Percentiles rank a stretch among this genome's conserved stretches.
Evolutionary conservation across 2,113 vertebrate species (phyloP).

Genomic region (Micronisus gabar): DNA sequence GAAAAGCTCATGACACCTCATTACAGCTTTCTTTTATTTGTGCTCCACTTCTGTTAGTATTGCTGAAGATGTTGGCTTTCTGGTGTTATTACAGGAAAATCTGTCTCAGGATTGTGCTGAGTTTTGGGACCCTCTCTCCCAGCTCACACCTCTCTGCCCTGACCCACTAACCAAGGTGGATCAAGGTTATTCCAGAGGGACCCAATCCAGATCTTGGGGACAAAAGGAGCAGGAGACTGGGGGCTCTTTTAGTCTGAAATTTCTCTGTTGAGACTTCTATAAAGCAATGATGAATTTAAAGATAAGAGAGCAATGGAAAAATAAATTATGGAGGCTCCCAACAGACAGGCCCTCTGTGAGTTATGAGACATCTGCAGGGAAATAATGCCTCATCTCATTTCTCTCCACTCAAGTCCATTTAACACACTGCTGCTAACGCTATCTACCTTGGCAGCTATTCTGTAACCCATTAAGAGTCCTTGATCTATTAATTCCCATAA

Average conservation of each 20-base stretch:
- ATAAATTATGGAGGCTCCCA: constrained; percentile 34
- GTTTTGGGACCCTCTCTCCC: background rate
- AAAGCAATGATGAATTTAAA: constrained; percentile 18
- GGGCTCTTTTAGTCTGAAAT: background rate
- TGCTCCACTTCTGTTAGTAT: background rate
- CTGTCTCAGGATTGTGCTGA: background rate
- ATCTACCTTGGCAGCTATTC: constrained; percentile 56
- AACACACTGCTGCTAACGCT: constrained; percentile 28
- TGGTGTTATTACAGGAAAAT: background rate
- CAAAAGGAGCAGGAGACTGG: background rate
- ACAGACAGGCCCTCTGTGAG: constrained; percentile 27
- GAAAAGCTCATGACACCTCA: background rate
- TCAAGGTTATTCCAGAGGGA: background rate
- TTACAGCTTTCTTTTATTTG: background rate
- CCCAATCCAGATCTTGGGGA: background rate
- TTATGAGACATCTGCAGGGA: constrained; percentile 49
- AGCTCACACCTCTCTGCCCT: background rate
- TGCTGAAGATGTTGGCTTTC: background rate
- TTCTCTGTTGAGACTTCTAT: background rate
- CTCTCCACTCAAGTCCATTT: constrained; percentile 55
- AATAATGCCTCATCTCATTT: constrained; percentile 53
- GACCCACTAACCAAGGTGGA: background rate
- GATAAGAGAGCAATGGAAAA: constrained; percentile 20
- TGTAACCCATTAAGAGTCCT: constrained; percentile 57
- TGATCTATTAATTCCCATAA: constrained; percentile 29